Evolutionary conservation across 1,140 invertebrate genomes (phyloP), one percentile per base, ranked within the genome.

Genomic region (Meloidogyne chitwoodi): DNA sequence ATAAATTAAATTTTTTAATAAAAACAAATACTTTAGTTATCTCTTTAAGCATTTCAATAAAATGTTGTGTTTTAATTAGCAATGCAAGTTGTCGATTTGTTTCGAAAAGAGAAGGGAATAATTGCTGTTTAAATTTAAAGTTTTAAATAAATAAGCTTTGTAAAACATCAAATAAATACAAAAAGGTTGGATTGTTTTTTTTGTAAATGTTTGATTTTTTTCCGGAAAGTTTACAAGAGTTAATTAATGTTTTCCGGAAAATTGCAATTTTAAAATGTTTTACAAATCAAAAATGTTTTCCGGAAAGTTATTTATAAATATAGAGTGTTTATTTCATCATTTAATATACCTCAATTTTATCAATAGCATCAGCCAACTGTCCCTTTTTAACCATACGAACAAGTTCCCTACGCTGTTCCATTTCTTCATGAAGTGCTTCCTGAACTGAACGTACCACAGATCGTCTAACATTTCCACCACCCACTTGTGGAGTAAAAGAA

Each of bases 1-100:
- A 14, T 26, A 14, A 16, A 0, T 71, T 31, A n/a, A 71, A 27
- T 41, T n/a, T 5, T 26, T n/a, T 44, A 27, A 0, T n/a, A 27
- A 27, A 68, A 29, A 5, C 24, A 31, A 68, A 29, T 67, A 77
- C 77, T 71, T 75, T 76, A 12, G 77, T 79, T 22, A 77, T 62
- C 8, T 22, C 27, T 3, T 16, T 31, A 10, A 79, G 16, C 77
- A 78, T 78, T 73, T 99, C 96, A 29, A 99, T 93, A 89, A 98
- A 98, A 89, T 98, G 95, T 80, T 96, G 91, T 89, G 94, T 96
- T 88, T 96, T 96, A 72, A 99, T 90, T 88, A 94, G 92, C 88
- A 98, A 97, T 84, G 94, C 91, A 79, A 98, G 90, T 87, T 96
- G 93, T 81, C 91, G 91, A 89, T 96, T 94, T 63, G 91, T 90